Evolutionary conservation across 2,888 invertebrate species (phyloP).

Genomic region (Junonia oenone): DNA sequence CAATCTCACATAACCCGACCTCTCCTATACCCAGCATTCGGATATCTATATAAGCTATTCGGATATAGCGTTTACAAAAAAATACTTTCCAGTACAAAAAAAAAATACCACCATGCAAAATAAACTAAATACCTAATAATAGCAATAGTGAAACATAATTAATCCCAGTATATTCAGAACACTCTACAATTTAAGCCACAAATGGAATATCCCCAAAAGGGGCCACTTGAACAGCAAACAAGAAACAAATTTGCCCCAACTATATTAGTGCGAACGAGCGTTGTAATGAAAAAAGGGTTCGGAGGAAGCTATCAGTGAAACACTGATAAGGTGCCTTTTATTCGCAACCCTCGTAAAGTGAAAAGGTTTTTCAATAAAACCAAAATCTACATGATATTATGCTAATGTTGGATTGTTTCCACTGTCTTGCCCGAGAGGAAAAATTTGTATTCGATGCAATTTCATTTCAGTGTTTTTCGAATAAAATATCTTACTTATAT

Average conservation of each 20-base stretch:
- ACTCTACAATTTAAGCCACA: background rate
- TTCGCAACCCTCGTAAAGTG: slow-evolving; percentile 29
- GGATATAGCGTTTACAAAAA: too few relatives aligned
- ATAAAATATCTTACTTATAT: too few relatives aligned
- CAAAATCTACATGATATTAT: slow-evolving; percentile 30
- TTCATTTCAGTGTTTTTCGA: too few relatives aligned
- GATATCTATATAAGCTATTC: too few relatives aligned
- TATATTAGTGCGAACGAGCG: background rate
- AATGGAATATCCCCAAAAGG: background rate
- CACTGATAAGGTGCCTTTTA: slow-evolving; percentile 30
- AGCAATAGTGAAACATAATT: too few relatives aligned
- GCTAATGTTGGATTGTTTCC: slow-evolving; percentile 23
- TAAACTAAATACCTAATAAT: too few relatives aligned
- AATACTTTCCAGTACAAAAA: too few relatives aligned
- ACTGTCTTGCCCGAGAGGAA: slow-evolving; percentile 4
- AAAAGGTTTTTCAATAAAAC: slow-evolving; percentile 30
- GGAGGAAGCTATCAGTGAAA: slow-evolving; percentile 17
- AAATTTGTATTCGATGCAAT: background rate
- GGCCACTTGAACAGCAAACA: background rate
- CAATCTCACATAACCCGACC: too few relatives aligned
- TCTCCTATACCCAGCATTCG: too few relatives aligned
- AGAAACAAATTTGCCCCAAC: background rate
- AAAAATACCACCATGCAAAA: too few relatives aligned
- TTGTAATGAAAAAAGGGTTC: slow-evolving; percentile 10
- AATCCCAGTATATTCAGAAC: too few relatives aligned